Conservation (phyloP, 2,797 vertebrate genomes). For the Tauraco hartlaubi region DNA sequence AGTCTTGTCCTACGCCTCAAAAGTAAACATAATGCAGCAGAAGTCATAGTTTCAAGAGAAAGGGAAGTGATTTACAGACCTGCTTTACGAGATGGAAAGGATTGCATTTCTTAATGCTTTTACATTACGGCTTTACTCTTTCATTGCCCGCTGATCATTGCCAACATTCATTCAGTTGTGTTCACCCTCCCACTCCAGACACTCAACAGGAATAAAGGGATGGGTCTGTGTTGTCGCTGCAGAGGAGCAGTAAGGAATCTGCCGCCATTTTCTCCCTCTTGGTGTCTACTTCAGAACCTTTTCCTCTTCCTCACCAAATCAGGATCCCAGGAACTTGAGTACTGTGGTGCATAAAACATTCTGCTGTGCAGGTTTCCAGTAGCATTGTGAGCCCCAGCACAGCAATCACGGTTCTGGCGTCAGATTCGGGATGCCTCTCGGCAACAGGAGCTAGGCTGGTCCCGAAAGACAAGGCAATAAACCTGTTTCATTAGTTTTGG, state of each 20-base stretch:
- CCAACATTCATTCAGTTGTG: background rate
- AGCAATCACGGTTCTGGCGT: background rate
- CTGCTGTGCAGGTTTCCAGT: background rate
- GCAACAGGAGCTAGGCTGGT: background rate
- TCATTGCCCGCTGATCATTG: background rate
- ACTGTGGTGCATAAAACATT: background rate
- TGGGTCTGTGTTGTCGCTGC: background rate
- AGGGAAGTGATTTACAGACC: background rate
- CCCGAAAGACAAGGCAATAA: background rate
- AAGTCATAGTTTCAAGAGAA: background rate
- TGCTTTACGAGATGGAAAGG: background rate
- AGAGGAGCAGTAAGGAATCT: background rate
- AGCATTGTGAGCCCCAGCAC: background rate
- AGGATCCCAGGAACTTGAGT: background rate
- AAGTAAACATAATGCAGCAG: constrained; percentile 56
- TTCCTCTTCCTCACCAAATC: background rate
- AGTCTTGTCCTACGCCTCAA: constrained; percentile 26
- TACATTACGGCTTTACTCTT: background rate
- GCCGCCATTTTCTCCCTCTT: background rate
- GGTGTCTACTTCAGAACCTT: background rate
- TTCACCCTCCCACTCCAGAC: background rate
- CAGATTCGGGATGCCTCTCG: background rate
- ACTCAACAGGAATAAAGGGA: background rate
- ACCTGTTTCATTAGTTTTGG: background rate
- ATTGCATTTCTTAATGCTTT: background rate